Conservation (phyloP, 2,113 vertebrate genomes). For the Lipophrys pholis region DNA sequence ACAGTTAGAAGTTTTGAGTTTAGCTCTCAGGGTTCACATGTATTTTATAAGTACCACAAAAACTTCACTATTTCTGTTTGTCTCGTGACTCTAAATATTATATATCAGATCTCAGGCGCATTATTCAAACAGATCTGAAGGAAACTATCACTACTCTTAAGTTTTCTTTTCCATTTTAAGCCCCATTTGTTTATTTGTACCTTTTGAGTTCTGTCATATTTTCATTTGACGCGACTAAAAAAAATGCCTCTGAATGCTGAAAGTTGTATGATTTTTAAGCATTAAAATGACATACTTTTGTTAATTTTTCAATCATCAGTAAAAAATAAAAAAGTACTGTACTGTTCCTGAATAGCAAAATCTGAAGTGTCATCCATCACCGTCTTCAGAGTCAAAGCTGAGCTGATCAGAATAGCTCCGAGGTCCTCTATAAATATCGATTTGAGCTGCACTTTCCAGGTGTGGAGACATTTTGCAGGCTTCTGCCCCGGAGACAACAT, state of each 20-base stretch:
- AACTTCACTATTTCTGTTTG: constrained; percentile 47
- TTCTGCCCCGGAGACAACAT: constrained; percentile 60
- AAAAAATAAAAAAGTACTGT: no score
- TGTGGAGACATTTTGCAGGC: constrained; percentile 53
- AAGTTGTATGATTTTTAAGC: no score
- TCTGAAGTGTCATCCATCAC: not conserved
- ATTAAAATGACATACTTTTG: no score
- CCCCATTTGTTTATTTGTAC: constrained; percentile 1
- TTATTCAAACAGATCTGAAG: constrained; percentile 65
- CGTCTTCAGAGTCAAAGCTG: constrained; percentile 21
- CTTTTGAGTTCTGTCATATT: constrained; percentile 9
- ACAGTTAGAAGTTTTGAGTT: no score
- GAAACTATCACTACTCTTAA: constrained; percentile 70
- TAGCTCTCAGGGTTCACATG: not conserved
- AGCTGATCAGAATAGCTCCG: constrained; percentile 18
- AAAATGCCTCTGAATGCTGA: no score
- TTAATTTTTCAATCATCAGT: no score
- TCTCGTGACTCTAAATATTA: constrained; percentile 60
- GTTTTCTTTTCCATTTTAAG: constrained; percentile 50
- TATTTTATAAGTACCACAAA: constrained; percentile 49
- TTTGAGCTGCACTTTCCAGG: constrained; percentile 48
- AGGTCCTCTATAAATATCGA: constrained; percentile 40
- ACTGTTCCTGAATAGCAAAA: no score
- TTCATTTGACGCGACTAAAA: constrained; percentile 14
- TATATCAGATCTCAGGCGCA: constrained; percentile 51